phyloP scores from a whole-genome alignment of 1,140 invertebrate genomes.

The Hestina assimilis region DNA sequence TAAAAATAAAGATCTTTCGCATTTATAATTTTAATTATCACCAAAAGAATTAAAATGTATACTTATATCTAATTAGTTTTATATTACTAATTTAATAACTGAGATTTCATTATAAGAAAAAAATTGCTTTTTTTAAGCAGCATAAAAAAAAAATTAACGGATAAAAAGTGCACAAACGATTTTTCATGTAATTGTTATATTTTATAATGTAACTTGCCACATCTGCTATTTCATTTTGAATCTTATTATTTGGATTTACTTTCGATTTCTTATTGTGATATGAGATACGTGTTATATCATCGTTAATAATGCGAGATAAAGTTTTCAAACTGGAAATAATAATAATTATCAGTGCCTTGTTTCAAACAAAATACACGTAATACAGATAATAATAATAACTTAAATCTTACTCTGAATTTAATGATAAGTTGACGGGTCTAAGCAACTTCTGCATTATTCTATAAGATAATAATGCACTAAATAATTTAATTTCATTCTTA shows the following conservation, averaged over 20 bases:
- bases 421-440: conserved; percentile 33
- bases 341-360: not conserved
- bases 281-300: conserved; percentile 36
- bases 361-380: too few relatives aligned
- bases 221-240: conserved; percentile 37
- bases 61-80: too few relatives aligned
- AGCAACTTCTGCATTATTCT: conserved; percentile 42
- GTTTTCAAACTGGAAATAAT: conserved; percentile 38
- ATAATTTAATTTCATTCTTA: conserved; percentile 5
- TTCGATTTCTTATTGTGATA: conserved; percentile 9
- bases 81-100: too few relatives aligned
- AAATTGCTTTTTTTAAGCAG: too few relatives aligned
- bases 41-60: too few relatives aligned
- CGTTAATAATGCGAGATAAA: conserved; percentile 33
- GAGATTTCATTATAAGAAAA: too few relatives aligned
- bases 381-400: too few relatives aligned
- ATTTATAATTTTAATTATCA: too few relatives aligned
- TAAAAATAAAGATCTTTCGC: too few relatives aligned
- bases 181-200: too few relatives aligned
- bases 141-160: too few relatives aligned
- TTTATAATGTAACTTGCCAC: conserved; percentile 43
- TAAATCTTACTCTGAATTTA: conserved; percentile 48
- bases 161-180: too few relatives aligned
- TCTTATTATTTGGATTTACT: conserved; percentile 22
- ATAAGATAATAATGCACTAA: conserved; percentile 44